Evolutionary conservation across 1,140 invertebrate genomes (phyloP).

Genomic region (Drosophila baimaii): DNA sequence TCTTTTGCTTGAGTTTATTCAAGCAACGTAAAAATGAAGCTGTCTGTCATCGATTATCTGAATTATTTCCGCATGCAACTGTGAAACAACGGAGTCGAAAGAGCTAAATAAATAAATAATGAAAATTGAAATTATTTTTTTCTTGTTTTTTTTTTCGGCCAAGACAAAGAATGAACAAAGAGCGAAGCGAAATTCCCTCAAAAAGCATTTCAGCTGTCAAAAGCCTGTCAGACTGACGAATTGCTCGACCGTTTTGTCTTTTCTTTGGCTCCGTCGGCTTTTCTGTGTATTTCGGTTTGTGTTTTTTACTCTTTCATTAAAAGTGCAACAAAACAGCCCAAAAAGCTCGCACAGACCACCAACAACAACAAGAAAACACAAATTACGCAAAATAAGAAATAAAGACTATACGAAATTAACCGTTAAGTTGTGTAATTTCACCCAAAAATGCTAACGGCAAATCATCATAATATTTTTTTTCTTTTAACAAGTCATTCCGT

Average conservation of each 20-base stretch:
- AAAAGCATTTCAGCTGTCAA: slow-evolving; percentile 60
- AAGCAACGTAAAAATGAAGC: slow-evolving; percentile 27
- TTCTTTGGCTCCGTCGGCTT: slow-evolving; percentile 29
- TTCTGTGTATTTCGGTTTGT: slow-evolving; percentile 17
- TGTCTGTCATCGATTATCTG: slow-evolving; percentile 47
- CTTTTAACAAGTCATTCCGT: slow-evolving; percentile 55
- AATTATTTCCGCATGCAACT: slow-evolving; percentile 65
- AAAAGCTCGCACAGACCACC: slow-evolving; percentile 18
- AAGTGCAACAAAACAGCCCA: slow-evolving; percentile 31
- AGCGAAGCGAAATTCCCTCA: slow-evolving; percentile 52
- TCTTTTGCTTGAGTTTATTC: slow-evolving; percentile 13
- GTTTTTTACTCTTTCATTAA: slow-evolving; percentile 35
- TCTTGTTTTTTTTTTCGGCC: slow-evolving; percentile 2
- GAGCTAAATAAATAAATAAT: slow-evolving; percentile 45
- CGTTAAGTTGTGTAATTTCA: slow-evolving; percentile 66
- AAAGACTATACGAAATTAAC: slow-evolving; percentile 55
- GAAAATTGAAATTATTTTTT: slow-evolving; percentile 44
- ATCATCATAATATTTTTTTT: slow-evolving; percentile 12
- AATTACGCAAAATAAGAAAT: slow-evolving; percentile 44
- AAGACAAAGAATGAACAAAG: slow-evolving; percentile 61
- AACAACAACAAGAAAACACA: background rate
- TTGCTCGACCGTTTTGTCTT: slow-evolving; percentile 57
- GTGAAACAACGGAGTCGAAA: slow-evolving; percentile 36
- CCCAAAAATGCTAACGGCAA: slow-evolving; percentile 54
- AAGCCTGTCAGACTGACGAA: slow-evolving; percentile 63